Percentiles rank a stretch among this genome's conserved stretches.
phyloP scores from a whole-genome alignment of 2,888 invertebrate genomes.

The Prostheceraeus crozeri region DNA sequence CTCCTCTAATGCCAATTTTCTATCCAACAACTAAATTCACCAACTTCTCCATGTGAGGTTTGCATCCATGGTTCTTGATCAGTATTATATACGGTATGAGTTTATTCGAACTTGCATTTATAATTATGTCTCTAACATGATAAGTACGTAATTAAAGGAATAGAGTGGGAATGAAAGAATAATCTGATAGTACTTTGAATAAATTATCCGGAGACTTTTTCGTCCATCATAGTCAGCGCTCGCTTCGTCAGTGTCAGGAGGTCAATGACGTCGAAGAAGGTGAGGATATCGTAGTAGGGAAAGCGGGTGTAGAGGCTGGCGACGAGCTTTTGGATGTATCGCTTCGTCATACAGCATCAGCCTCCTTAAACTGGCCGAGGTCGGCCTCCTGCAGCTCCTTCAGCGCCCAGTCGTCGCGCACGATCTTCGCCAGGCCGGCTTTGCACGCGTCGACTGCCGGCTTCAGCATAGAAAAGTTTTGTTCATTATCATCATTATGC shows the following conservation, averaged over 20 bases:
- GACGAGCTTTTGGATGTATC: slow-evolving; percentile 3
- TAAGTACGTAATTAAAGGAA: no score
- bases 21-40: no score
- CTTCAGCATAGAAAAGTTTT: slow-evolving; percentile 4
- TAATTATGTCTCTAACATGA: no score
- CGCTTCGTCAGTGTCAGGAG: neutral
- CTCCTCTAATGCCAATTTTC: no score
- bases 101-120: no score
- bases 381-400: slow-evolving; percentile 8
- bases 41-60: no score
- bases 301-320: slow-evolving; percentile 1
- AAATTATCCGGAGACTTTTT: no score
- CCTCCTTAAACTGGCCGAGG: slow-evolving; percentile 4
- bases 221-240: slow-evolving; percentile 2
- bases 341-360: slow-evolving; percentile 8
- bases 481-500: neutral
- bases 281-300: slow-evolving; percentile 8
- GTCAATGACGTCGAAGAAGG: slow-evolving; percentile 3
- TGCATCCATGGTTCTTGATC: no score
- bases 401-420: slow-evolving; percentile 1
- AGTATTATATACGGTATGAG: no score
- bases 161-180: no score
- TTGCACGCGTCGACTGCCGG: slow-evolving; percentile 4
- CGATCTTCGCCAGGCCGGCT: slow-evolving; percentile 1
- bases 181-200: no score